Base-by-base conservation (phyloP, 2,113 vertebrate species). In the Lepisosteus oculatus region DNA sequence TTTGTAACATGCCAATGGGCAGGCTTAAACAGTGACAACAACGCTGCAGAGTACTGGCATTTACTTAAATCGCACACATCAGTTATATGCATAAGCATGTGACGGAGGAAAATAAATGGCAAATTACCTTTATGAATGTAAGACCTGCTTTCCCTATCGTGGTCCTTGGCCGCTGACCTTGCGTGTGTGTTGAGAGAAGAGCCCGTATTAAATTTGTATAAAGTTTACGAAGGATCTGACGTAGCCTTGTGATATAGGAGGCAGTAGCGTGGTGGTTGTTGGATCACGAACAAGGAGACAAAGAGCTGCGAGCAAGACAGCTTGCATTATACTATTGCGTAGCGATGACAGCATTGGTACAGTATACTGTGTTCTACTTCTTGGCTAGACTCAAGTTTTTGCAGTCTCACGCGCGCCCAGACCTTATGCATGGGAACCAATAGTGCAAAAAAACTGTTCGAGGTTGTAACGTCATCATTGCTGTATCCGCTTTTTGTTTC, bases 161-260 rank as follows among this genome's bases (percentile, higher is more conserved):
- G 54, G 9, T 72, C 64, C 72, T 72, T 11, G 65, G 55, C 66
- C 66, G 68, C 59, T 89, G 86, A 90, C 89, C 86, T 89, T 89
- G 72, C 62, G 9, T 41, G 69, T 51, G 11, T 70, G 85, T 69
- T 62, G 78, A 69, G 1, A 45, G 68, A 17, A 81, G 84, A 86
- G 44, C 72, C 55, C 55, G 6, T 55, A 85, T 84, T 82, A 61
- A 85, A 82, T 87, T 29, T 29, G 81, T 84, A 43, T 72, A 51
- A 77, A 84, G 77, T 64, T 41, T 65, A 74, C 77, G 56, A 55
- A 76, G 74, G 80, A 13, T 56, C 61, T 76, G 74, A 76, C 74
- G 75, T 73, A 70, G 72, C 74, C 71, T 65, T 66, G n/a, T 74
- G 77, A 81, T 82, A 82, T 76, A 55, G 41, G 45, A 61, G 63